These are phyloP conservation scores for Xanthostigma xanthostigma DNA, from an alignment of 2,888 invertebrate genomes.

Conservation along the genomic window DNA sequence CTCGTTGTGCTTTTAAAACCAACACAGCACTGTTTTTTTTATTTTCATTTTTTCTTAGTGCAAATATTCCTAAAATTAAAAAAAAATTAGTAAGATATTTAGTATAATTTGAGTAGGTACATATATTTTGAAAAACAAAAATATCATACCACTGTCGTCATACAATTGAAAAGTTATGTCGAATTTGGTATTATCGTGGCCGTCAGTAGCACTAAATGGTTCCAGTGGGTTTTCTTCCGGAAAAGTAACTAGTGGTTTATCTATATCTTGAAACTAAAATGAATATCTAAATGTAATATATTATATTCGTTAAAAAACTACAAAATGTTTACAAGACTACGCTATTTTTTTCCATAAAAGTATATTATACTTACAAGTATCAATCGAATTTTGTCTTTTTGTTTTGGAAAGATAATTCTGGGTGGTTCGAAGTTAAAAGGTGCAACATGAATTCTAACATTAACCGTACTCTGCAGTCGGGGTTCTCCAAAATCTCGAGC, in stretches of 20 bases:
- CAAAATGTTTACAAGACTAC: too few species aligned
- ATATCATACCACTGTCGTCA: too few species aligned
- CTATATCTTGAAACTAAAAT: conserved; percentile 14
- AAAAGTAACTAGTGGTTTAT: conserved; percentile 18
- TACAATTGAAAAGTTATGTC: conserved; percentile 28
- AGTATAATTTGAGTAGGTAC: background rate
- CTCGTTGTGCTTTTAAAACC: too few species aligned
- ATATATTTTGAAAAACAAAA: background rate
- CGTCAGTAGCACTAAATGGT: conserved; percentile 34
- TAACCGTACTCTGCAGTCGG: conserved; percentile 22
- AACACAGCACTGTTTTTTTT: too few species aligned
- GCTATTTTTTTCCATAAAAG: too few species aligned
- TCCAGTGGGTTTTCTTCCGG: conserved; percentile 17
- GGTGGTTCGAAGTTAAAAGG: conserved; percentile 45
- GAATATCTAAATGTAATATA: background rate
- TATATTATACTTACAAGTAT: too few species aligned
- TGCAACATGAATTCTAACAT: conserved; percentile 27
- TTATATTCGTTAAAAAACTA: too few species aligned
- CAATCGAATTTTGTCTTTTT: too few species aligned
- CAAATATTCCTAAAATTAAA: background rate
- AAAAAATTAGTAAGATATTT: background rate
- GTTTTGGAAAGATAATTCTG: conserved; percentile 33
- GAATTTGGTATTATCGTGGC: conserved; percentile 40
- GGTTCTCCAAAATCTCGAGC: conserved; percentile 39
- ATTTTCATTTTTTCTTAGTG: background rate